phyloP scores from a whole-genome alignment of 2,113 vertebrate genomes.

The Channa maculata region DNA sequence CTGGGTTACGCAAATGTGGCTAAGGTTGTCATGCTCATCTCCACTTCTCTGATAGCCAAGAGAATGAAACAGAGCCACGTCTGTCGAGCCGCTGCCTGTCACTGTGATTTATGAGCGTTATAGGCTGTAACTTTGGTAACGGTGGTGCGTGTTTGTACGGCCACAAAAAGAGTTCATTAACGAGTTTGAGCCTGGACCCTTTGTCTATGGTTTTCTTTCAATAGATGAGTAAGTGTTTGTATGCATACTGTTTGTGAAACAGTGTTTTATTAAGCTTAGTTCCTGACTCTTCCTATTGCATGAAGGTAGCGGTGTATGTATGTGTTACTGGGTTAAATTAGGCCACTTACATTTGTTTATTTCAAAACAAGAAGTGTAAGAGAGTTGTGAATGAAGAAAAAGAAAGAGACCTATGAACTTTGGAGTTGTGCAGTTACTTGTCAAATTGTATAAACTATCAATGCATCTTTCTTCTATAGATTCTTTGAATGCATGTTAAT shows the following conservation, averaged over 20 bases:
- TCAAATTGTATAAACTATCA: background rate
- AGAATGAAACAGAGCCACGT: constrained; percentile 75
- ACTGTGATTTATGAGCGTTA: constrained; percentile 96
- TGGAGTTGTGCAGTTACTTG: too few species aligned
- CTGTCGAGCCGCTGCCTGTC: constrained; percentile 88
- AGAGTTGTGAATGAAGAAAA: too few species aligned
- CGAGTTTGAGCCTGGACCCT: constrained; percentile 30
- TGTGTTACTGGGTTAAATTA: too few species aligned
- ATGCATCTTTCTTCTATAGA: background rate
- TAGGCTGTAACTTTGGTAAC: constrained; percentile 88
- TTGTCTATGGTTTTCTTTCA: constrained; percentile 28
- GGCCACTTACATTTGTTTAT: too few species aligned
- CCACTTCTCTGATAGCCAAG: constrained; percentile 86
- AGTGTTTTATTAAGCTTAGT: constrained; percentile 6
- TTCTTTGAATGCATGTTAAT: background rate
- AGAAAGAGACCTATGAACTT: too few species aligned
- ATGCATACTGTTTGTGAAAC: constrained; percentile 2
- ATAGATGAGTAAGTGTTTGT: constrained; percentile 36
- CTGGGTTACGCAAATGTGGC: constrained; percentile 54
- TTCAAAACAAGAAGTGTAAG: too few species aligned
- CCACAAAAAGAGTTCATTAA: constrained; percentile 53
- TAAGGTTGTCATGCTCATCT: constrained; percentile 37
- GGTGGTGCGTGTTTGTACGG: constrained; percentile 20
- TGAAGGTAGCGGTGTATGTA: too few species aligned
- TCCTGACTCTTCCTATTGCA: too few species aligned